These are phyloP conservation scores for Liopterus haemorrhoidalis DNA, from an alignment of 2,888 invertebrate genomes.

Conservation along the genomic window DNA sequence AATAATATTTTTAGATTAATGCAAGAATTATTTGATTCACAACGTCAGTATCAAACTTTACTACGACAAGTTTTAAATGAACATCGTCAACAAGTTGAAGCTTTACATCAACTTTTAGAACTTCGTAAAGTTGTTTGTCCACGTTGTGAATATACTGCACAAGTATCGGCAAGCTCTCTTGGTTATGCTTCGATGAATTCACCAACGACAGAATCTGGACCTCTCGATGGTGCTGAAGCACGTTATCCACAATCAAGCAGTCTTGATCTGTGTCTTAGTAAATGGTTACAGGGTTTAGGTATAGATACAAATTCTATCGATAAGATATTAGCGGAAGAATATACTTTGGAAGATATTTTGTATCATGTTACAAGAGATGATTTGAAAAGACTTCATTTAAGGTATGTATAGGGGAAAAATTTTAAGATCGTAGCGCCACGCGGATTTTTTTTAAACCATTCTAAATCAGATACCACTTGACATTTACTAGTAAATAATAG, in stretches of 20 bases:
- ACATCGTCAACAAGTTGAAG: constrained; percentile 57
- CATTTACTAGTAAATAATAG: no score
- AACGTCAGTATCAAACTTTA: constrained; percentile 66
- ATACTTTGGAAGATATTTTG: constrained; percentile 72
- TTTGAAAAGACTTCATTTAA: constrained; percentile 68
- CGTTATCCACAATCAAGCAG: constrained; percentile 27
- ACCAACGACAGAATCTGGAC: constrained; percentile 5
- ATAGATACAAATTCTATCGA: constrained; percentile 63
- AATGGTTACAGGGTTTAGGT: constrained; percentile 66
- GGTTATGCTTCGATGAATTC: constrained; percentile 17
- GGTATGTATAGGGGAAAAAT: no score
- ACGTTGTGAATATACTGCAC: constrained; percentile 17
- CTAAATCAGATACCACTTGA: no score
- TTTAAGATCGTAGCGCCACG: no score
- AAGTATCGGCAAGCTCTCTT: constrained; percentile 12
- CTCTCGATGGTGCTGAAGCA: constrained; percentile 1
- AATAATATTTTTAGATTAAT: no score
- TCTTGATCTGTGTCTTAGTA: constrained; percentile 43
- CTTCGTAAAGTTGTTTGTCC: constrained; percentile 13
- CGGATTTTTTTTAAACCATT: no score
- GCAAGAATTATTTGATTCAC: constrained; percentile 69
- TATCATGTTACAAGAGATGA: constrained; percentile 77
- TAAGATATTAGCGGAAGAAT: constrained; percentile 68
- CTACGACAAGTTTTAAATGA: constrained; percentile 66
- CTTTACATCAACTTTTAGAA: constrained; percentile 45